Base-by-base conservation (phyloP, 2,888 invertebrate genomes). In the Tenthredo notha region DNA sequence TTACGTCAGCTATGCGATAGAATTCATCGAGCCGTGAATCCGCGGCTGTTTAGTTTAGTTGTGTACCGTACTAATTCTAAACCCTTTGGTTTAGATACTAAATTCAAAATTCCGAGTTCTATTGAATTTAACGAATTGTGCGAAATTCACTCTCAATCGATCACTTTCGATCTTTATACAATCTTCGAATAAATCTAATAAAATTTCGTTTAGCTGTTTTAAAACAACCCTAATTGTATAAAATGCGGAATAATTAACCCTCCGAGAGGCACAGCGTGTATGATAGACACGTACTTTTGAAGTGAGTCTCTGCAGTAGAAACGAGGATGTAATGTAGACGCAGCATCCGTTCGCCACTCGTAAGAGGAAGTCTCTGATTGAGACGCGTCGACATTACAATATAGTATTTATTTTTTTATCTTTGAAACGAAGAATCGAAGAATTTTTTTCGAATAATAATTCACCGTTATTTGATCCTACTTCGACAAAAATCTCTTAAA, bases 21-120 rank as follows among this genome's bases (percentile, higher is more conserved):
- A n/a, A 61, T 40, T 80, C 65, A 83, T 70, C 83, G 67, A 50
- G 67, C 47, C 83, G 67, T 83, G 47, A 83, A 83, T 83, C 83
- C 83, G 65, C 25, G 47, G 33, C 67, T 25, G 50, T 15, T 21
- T 37, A n/a, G 58, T 37, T 37, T 58, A 9, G 21, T 43, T 37
- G 33, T 78, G 37, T 77, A 6, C 54, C 33, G 29, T 9, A 12
- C 37, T 80, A 12, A 4, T n/a, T 47, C 40, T 80, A 9, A 29
- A 61, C 58, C 37, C 58, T 80, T 61, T 21, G 77, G 54, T 33
- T 54, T 21, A 29, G 25, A 54, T 33, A 50, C 61, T 18, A 29
- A 0, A 25, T 67, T 47, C 3, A 61, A 61, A 70, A 67, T 10
- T 47, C 29, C 29, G 25, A 9, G 29, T 21, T 47, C 50, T 29